Base-by-base conservation (phyloP, 2,113 vertebrate genomes). In the Pomatostomus ruficeps region DNA sequence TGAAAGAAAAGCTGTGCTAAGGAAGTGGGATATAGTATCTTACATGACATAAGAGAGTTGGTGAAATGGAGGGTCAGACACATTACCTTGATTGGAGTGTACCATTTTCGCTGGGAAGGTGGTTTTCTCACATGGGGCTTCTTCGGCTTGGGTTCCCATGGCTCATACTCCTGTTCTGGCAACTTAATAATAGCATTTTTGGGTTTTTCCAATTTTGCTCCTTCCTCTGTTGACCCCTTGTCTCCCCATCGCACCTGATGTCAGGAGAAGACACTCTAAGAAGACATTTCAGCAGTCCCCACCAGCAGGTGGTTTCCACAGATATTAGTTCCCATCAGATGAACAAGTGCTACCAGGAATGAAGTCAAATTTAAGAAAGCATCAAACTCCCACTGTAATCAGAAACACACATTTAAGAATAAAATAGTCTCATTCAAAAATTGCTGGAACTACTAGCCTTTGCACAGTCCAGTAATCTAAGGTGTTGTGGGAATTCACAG, bases 161-260 rank as follows among this genome's bases (percentile, higher is more conserved):
- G 98, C 91, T 99, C 99, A 95, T 98, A 99, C 91, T 99, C 98
- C 86, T 99, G 98, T 54, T 99, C 98, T 11, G 98, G 98, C 97
- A 99, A 96, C 93, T 98, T 99, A 59, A 99, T 98, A 40, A 99
- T 97, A 7, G 98, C 99, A 48, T 99, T 99, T 95, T 99, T 98
- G 16, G 98, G 98, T 95, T 98, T 99, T 95, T 99, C 99, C 78
- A 99, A 61, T 94, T 99, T 99, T 25, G 99, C 98, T 25, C 99
- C 99, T 97, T 99, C 98, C 94, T 99, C 98, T 7, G 99, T 99
- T 40, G 98, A 99, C 1, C 99, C 99, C 71, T 98, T 99, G 88
- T 98, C 98, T 46, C 99, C 99, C 99, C 99, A 99, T 65, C 98
- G 97, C 58, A 99, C 99, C 98, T 99, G 79, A 70, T 73, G 40